Conservation (phyloP, 2,113 vertebrate genomes). For the Ochotona curzoniae region DNA sequence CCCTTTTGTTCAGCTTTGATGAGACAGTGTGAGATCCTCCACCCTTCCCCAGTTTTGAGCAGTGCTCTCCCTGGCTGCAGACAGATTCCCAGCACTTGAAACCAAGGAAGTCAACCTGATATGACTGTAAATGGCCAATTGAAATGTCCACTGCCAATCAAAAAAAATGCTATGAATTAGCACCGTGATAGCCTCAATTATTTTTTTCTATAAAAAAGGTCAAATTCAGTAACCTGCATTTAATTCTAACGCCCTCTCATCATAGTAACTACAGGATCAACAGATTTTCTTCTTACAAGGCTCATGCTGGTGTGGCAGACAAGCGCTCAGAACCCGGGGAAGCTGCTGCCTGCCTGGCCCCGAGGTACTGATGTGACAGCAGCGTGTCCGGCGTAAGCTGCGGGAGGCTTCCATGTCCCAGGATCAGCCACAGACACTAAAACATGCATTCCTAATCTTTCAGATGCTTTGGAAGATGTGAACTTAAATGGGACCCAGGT, state of each 20-base stretch:
- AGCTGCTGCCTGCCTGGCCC: not conserved
- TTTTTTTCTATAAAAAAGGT: slow-evolving; percentile 49
- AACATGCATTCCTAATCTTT: not conserved
- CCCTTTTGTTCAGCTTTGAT: not conserved
- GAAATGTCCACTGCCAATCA: not conserved
- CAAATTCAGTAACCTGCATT: slow-evolving; percentile 31
- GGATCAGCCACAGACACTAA: not conserved
- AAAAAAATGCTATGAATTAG: not conserved
- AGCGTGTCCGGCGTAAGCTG: not conserved
- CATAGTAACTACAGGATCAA: slow-evolving; percentile 10
- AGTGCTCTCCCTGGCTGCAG: not conserved
- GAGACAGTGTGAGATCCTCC: not conserved
- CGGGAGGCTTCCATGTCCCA: not conserved
- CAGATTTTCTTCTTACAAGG: not conserved
- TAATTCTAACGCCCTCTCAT: slow-evolving; percentile 18
- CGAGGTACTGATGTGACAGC: not conserved
- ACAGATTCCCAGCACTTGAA: not conserved
- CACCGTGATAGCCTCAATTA: not conserved
- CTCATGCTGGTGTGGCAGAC: slow-evolving; percentile 1
- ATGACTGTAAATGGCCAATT: not conserved
- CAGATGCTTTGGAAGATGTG: not conserved
- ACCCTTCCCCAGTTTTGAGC: not conserved
- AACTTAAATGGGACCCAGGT: not conserved
- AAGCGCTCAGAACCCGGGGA: not conserved
- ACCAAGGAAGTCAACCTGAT: not conserved